Conservation (phyloP, 2,113 vertebrate species). For the Acanthochromis polyacanthus region DNA sequence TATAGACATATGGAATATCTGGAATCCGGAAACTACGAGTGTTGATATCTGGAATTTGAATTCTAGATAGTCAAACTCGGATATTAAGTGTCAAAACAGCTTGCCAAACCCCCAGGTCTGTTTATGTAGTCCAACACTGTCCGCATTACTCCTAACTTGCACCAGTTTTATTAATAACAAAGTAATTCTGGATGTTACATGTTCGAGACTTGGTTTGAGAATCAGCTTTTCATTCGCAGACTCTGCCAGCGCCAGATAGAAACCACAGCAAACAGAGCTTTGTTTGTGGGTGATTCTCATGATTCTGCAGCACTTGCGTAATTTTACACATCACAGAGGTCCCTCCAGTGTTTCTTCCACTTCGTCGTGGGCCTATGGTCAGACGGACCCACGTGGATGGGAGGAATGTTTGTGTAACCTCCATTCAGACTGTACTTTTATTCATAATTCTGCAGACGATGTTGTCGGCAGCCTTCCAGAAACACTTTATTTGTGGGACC, state of each 20-base stretch:
- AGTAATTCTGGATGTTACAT: too few relatives aligned
- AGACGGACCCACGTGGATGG: not conserved
- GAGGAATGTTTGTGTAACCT: not conserved
- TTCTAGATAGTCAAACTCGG: too few relatives aligned
- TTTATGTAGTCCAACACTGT: too few relatives aligned
- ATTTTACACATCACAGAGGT: not conserved
- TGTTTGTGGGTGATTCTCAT: slow-evolving; percentile 20
- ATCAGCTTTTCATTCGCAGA: not conserved
- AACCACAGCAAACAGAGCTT: slow-evolving; percentile 7
- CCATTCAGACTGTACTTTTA: slow-evolving; percentile 12
- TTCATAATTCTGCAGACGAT: slow-evolving; percentile 11
- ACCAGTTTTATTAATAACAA: too few relatives aligned
- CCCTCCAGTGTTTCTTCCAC: not conserved
- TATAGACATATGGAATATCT: too few relatives aligned
- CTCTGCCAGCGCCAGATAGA: not conserved
- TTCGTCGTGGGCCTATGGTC: not conserved
- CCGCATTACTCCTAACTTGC: too few relatives aligned
- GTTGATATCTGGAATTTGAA: too few relatives aligned
- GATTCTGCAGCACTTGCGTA: slow-evolving; percentile 12
- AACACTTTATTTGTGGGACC: not conserved
- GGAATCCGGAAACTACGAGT: too few relatives aligned
- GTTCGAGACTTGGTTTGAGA: not conserved
- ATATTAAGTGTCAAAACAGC: too few relatives aligned
- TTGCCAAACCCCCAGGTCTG: too few relatives aligned
- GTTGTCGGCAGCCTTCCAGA: slow-evolving; percentile 5